A percentile compares a stretch with the other conserved stretches of the same genome.
These are phyloP conservation scores for Pholis gunnellus DNA, from an alignment of 2,113 vertebrate species.

Conservation along the genomic window DNA sequence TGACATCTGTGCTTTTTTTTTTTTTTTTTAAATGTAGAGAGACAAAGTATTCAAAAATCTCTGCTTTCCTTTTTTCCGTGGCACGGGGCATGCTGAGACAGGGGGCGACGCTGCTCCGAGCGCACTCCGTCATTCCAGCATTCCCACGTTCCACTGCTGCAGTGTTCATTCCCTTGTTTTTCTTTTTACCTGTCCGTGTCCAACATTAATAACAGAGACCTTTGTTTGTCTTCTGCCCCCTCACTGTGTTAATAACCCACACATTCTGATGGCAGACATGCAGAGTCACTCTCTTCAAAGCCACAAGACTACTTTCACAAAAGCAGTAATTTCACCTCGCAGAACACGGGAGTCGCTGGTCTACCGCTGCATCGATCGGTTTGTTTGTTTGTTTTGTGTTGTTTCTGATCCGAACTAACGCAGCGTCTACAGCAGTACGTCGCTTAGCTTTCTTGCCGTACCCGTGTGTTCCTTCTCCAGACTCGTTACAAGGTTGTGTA, in stretches of 20 bases:
- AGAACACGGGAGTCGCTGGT: background rate
- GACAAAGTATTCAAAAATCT: conserved; percentile 29
- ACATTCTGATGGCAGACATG: background rate
- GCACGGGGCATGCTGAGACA: conserved; percentile 54
- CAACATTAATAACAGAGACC: background rate
- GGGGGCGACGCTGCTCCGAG: conserved; percentile 23
- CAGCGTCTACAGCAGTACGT: too few relatives aligned
- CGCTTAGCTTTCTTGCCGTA: too few relatives aligned
- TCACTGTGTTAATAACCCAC: background rate
- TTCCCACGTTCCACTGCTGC: conserved; percentile 22
- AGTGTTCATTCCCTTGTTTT: background rate
- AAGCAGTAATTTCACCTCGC: background rate
- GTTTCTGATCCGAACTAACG: too few relatives aligned
- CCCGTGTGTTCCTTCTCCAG: too few relatives aligned
- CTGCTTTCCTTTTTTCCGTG: conserved; percentile 23
- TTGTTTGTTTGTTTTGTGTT: too few relatives aligned
- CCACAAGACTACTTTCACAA: background rate
- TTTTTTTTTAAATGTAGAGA: background rate
- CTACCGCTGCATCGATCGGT: background rate
- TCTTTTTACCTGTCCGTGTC: background rate
- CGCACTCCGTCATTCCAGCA: conserved; percentile 28
- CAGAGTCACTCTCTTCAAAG: background rate
- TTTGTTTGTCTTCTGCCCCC: background rate
- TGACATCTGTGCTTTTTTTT: conserved; percentile 41
- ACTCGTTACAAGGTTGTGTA: too few relatives aligned